These are phyloP conservation scores for Cliona cf. orientalis DNA, from an alignment of 37 sponge, comb jelly and placozoan species.

Conservation along the genomic window DNA sequence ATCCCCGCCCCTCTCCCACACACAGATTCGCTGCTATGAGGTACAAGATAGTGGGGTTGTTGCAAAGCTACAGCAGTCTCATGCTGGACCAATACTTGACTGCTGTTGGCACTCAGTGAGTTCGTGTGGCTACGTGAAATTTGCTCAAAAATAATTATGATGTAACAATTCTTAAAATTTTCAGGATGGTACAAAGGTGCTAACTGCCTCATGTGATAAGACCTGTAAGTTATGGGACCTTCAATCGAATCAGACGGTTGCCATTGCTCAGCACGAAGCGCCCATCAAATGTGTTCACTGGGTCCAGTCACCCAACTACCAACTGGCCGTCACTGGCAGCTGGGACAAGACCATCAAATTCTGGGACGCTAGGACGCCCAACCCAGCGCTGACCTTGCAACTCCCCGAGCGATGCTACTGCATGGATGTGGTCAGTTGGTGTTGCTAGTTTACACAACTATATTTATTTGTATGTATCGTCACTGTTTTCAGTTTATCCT, in stretches of 20 bases:
- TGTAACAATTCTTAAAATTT: background rate
- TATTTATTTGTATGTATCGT: too few relatives aligned
- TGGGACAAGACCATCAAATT: constrained; percentile 99
- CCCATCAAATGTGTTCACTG: constrained; percentile 92
- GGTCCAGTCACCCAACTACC: constrained; percentile 88
- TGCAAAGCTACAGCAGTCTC: constrained; percentile 85
- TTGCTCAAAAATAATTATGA: background rate
- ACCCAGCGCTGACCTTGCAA: constrained; percentile 73
- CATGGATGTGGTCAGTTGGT: constrained; percentile 86
- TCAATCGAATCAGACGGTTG: constrained; percentile 86
- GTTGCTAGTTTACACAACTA: background rate
- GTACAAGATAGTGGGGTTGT: constrained; percentile 69
- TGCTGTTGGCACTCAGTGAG: constrained; percentile 92
- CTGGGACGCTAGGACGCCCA: constrained; percentile 89
- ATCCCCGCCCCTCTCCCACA: background rate
- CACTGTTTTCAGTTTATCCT: too few relatives aligned
- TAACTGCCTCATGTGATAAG: constrained; percentile 95
- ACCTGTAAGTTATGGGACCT: constrained; percentile 97
- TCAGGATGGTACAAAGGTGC: constrained; percentile 74
- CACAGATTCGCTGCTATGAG: constrained; percentile 93
- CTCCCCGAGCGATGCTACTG: constrained; percentile 93
- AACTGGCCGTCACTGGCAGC: constrained; percentile 86
- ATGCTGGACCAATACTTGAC: constrained; percentile 86
- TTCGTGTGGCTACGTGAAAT: background rate
- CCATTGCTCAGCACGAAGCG: constrained; percentile 89